Evolutionary conservation across 2,113 vertebrate species (phyloP).

Genomic region (Elephantulus edwardii): DNA sequence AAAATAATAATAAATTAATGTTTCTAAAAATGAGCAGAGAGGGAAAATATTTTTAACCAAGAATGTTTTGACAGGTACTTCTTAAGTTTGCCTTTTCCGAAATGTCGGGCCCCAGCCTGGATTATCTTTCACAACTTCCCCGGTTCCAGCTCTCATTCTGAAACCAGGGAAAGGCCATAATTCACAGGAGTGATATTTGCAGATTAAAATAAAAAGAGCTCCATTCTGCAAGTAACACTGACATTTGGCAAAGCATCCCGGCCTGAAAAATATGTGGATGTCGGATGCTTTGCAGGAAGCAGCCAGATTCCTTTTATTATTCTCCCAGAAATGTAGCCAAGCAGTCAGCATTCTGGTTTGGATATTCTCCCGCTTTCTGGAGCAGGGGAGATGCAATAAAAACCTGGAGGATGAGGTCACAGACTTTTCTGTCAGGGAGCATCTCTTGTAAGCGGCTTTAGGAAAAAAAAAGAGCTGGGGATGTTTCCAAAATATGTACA

Average conservation of each 20-base stretch:
- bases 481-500: slow-evolving; percentile 65
- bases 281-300: slow-evolving; percentile 60
- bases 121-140: slow-evolving; percentile 50
- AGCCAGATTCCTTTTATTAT: slow-evolving; percentile 79
- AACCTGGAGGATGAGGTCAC: slow-evolving; percentile 55
- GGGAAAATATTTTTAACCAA: slow-evolving; percentile 42
- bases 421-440: slow-evolving; percentile 48
- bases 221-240: slow-evolving; percentile 68
- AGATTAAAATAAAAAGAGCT: slow-evolving; percentile 72
- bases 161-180: slow-evolving; percentile 60
- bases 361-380: slow-evolving; percentile 50
- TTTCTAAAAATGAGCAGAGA: slow-evolving; percentile 40
- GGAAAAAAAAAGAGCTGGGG: slow-evolving; percentile 2
- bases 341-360: slow-evolving; percentile 43
- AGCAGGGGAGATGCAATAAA: slow-evolving; percentile 39
- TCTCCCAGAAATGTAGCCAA: slow-evolving; percentile 68
- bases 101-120: slow-evolving; percentile 28
- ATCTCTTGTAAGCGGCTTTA: slow-evolving; percentile 52
- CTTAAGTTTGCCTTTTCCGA: slow-evolving; percentile 67
- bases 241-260: slow-evolving; percentile 55
- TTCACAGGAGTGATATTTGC: slow-evolving; percentile 57
- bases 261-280: slow-evolving; percentile 71
- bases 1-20: too few relatives aligned
- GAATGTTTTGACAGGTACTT: slow-evolving; percentile 61
- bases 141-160: slow-evolving; percentile 60